A percentile compares a stretch with the other conserved stretches of the same genome.
Conservation (phyloP, 1,140 invertebrate species). For the Camponotus pennsylvanicus region DNA sequence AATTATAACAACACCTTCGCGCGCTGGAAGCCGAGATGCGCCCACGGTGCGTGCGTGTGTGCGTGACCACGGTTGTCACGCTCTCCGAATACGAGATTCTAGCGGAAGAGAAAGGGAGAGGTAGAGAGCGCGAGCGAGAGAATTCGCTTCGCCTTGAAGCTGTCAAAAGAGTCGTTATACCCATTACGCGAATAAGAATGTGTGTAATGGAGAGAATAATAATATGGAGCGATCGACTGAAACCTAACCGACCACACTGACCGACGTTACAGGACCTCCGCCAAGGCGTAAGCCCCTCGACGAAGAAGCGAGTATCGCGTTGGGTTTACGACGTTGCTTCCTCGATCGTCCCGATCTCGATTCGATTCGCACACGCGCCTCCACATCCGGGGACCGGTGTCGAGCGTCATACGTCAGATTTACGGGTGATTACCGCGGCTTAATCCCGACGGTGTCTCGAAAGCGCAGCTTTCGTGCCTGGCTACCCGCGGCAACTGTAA, state of each 20-base stretch:
- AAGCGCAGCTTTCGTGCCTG: background rate
- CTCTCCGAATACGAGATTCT: background rate
- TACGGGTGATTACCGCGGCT: constrained; percentile 69
- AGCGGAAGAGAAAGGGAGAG: constrained; percentile 20
- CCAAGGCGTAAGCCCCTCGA: background rate
- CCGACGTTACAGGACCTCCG: background rate
- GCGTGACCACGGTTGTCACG: background rate
- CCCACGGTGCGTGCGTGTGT: constrained; percentile 66
- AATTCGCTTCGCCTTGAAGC: constrained; percentile 1
- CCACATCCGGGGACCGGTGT: background rate
- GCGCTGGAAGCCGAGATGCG: constrained; percentile 71
- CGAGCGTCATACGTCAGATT: constrained; percentile 67
- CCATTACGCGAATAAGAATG: too few species aligned
- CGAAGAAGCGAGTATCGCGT: background rate
- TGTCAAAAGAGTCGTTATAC: background rate
- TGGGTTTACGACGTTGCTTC: background rate
- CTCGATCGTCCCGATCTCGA: constrained; percentile 20
- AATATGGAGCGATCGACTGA: background rate
- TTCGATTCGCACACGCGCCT: constrained; percentile 33
- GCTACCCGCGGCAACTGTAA: constrained; percentile 65
- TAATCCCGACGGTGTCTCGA: constrained; percentile 41
- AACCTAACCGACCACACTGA: background rate
- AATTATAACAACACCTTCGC: constrained; percentile 83
- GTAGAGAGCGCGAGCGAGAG: background rate
- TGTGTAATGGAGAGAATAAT: too few species aligned